These are phyloP conservation scores for Tenodera sinensis DNA, from an alignment of 2,888 invertebrate genomes.

Conservation along the genomic window DNA sequence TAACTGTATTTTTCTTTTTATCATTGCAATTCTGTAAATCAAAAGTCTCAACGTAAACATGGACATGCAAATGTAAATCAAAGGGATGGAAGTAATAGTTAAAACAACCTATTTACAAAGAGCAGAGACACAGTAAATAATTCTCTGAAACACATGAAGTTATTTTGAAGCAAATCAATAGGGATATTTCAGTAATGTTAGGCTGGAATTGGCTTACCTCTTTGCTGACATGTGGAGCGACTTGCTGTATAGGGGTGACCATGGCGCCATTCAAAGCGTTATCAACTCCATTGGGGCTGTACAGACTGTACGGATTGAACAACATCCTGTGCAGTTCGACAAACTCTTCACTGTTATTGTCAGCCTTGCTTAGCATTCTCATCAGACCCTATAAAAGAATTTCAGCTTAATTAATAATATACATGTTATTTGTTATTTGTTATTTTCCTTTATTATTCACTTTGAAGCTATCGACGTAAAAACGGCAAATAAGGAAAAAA, in stretches of 20 bases:
- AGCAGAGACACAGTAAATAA: neutral
- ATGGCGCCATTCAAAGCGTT: slow-evolving; percentile 63
- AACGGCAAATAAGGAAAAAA: no score
- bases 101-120: neutral
- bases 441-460: no score
- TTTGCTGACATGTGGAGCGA: slow-evolving; percentile 59
- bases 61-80: no score
- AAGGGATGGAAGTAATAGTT: neutral
- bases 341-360: slow-evolving; percentile 52
- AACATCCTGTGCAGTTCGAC: slow-evolving; percentile 74
- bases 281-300: slow-evolving; percentile 58
- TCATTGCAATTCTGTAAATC: no score
- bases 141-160: slow-evolving; percentile 1
- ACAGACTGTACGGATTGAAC: slow-evolving; percentile 74
- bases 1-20: no score
- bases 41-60: no score
- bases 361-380: slow-evolving; percentile 55
- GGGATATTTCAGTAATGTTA: neutral
- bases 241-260: slow-evolving; percentile 58
- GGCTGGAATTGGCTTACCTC: slow-evolving; percentile 48
- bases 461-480: no score
- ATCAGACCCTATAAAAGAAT: slow-evolving; percentile 59
- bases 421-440: no score
- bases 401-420: neutral
- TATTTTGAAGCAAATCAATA: neutral